Evolutionary conservation across 2,888 invertebrate species (phyloP).

Genomic region (Andrena dorsata): DNA sequence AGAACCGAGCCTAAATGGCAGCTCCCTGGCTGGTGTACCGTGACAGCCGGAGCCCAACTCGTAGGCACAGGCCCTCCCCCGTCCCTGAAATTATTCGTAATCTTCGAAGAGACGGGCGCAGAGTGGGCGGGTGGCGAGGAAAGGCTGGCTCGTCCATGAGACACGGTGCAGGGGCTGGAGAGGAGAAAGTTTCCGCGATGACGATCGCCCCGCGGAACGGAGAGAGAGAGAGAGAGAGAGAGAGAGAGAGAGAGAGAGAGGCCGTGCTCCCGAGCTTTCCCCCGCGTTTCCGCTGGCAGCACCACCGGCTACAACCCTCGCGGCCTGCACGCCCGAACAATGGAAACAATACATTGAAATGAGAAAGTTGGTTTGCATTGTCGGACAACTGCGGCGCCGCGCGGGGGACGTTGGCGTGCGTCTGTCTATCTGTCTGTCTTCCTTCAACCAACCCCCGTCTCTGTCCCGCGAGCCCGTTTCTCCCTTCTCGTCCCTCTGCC

Average conservation of each 20-base stretch:
- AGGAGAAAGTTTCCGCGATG: conserved; percentile 33
- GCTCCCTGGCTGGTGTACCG: conserved; percentile 11
- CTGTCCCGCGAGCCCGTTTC: conserved; percentile 27
- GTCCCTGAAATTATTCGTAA: conserved; percentile 64
- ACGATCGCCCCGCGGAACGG: conserved; percentile 35
- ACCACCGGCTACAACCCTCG: conserved; percentile 58
- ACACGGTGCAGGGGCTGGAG: not conserved
- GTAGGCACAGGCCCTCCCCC: not conserved
- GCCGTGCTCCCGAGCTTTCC: conserved; percentile 38
- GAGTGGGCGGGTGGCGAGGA: not conserved
- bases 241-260: not conserved
- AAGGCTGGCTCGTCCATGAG: conserved; percentile 3
- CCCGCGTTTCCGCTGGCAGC: conserved; percentile 18
- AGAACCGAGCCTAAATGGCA: conserved; percentile 3
- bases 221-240: conserved; percentile 7
- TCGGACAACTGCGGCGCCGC: conserved; percentile 75
- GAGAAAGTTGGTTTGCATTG: conserved; percentile 84
- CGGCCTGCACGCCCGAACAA: conserved; percentile 69
- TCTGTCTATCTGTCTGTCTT: conserved; percentile 58
- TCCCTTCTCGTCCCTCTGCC: conserved; percentile 42
- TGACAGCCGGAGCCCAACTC: conserved; percentile 18
- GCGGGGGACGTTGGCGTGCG: conserved; percentile 29
- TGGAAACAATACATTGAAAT: conserved; percentile 83
- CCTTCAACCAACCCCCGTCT: conserved; percentile 14
- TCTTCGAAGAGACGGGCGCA: conserved; percentile 43